Base-by-base conservation (phyloP, 2,113 vertebrate genomes). In the Hypomesus transpacificus region DNA sequence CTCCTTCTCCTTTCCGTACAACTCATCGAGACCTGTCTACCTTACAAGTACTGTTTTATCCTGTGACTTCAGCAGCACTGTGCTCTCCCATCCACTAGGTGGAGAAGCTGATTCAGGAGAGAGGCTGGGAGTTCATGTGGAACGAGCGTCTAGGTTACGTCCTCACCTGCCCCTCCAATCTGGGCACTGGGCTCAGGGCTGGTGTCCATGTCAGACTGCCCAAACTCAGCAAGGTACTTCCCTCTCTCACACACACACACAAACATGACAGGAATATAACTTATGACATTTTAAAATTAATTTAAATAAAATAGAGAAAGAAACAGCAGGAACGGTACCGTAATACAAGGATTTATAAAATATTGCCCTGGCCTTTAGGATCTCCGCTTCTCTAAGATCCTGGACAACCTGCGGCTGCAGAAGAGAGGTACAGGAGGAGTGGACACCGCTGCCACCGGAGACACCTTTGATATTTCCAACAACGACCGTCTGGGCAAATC, bases 51-150 rank as follows among this genome's bases (percentile, higher is more conserved):
- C 1, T 17, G 31, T 11, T n/a, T 18, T 39, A 3, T 62, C 16
- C 63, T 24, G 60, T 68, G 64, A 9, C 60, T 63, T 31, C 31
- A 18, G 16, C 8, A 17, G 63, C 18, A 50, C 63, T 31, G 17
- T 18, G 51, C 7, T 24, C 18, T 75, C 17, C 5, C 53, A 68
- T 66, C n/a, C 0, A 3, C 0, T 31, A 97, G 96, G 96, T 97
- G 74, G 96, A 97, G 81, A 90, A 88, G 14, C 86, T 97, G 83
- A 97, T 97, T 86, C 93, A 95, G 83, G 95, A 94, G 75, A 86
- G 95, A 52, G 95, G 96, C 81, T 97, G 95, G 95, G 95, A 97
- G 69, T 97, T 97, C 91, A 97, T 96, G 95, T 96, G 96, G 96
- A 96, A 96, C 0, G 93, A 97, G 72, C 91, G 81, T 3, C 94